Conservation (phyloP, 2,888 invertebrate species). For the Uloborus plumipes region DNA sequence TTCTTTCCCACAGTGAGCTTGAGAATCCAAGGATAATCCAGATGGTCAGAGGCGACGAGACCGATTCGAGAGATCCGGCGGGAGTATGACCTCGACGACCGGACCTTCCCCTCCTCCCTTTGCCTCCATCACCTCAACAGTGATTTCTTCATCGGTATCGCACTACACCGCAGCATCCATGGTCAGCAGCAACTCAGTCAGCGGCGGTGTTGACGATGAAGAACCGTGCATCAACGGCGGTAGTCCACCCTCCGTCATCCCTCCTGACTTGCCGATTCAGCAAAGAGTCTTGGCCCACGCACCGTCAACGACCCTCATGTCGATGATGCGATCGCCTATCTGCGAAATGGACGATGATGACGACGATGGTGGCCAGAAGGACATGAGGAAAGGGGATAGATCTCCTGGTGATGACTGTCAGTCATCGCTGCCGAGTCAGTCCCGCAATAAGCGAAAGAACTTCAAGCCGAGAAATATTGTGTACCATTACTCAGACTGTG, state of each 20-base stretch:
- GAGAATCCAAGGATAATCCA: conserved; percentile 44
- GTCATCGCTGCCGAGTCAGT: conserved; percentile 21
- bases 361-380: conserved; percentile 17
- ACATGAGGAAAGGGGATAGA: conserved; percentile 12
- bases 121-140: conserved; percentile 49
- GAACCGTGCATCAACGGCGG: conserved; percentile 49
- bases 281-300: conserved; percentile 28
- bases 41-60: conserved; percentile 62
- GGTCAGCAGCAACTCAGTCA: conserved; percentile 58
- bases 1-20: conserved; percentile 29
- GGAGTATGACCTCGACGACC: conserved; percentile 65
- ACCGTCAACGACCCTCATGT: conserved; percentile 24
- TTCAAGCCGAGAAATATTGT: conserved; percentile 82
- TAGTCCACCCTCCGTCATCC: conserved; percentile 24
- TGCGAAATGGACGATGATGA: conserved; percentile 49
- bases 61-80: conserved; percentile 58
- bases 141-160: conserved; percentile 33
- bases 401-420: conserved; percentile 10
- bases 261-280: conserved; percentile 18
- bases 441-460: conserved; percentile 81
- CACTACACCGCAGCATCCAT: conserved; percentile 23
- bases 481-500: conserved; percentile 66
- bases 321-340: conserved; percentile 41
- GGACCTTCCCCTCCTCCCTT: conserved; percentile 58
- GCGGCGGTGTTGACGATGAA: conserved; percentile 44